Percentiles rank a stretch among this genome's conserved stretches.
Evolutionary conservation across 2,888 invertebrate species (phyloP).

Genomic region (Exephanes ischioxanthus): DNA sequence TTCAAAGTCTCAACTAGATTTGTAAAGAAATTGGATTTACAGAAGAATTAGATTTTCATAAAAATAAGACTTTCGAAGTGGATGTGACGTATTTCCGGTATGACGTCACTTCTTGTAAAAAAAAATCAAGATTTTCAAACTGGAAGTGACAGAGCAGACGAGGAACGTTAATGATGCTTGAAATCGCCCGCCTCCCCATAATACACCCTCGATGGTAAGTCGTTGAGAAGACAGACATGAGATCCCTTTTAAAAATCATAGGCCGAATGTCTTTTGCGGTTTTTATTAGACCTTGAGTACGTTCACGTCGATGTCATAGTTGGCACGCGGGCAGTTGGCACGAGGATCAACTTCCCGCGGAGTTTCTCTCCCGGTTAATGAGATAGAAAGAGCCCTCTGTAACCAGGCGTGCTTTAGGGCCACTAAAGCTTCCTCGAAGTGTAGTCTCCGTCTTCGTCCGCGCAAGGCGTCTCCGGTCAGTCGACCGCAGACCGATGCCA

Average conservation of each 20-base stretch:
- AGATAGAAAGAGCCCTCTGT: constrained; percentile 57
- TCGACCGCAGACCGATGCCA: constrained; percentile 57
- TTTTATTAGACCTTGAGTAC: neutral
- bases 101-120: too few species aligned
- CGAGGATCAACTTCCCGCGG: constrained; percentile 25
- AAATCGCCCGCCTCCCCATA: too few species aligned
- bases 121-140: neutral
- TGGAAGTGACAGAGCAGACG: too few species aligned
- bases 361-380: constrained; percentile 58
- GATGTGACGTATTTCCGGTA: too few species aligned
- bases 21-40: too few species aligned
- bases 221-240: neutral
- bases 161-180: too few species aligned
- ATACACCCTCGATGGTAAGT: neutral
- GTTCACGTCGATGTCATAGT: constrained; percentile 20
- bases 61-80: too few species aligned
- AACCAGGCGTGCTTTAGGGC: constrained; percentile 65
- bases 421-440: constrained; percentile 65
- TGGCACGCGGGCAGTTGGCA: constrained; percentile 8
- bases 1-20: too few species aligned
- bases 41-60: too few species aligned
- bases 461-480: constrained; percentile 46
- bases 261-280: neutral
- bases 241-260: neutral
- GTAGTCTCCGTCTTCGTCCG: constrained; percentile 35